Evolutionary conservation across 2,797 vertebrate species (phyloP), one percentile per base, ranked within the genome.

Genomic region (Poeciliopsis infans): DNA sequence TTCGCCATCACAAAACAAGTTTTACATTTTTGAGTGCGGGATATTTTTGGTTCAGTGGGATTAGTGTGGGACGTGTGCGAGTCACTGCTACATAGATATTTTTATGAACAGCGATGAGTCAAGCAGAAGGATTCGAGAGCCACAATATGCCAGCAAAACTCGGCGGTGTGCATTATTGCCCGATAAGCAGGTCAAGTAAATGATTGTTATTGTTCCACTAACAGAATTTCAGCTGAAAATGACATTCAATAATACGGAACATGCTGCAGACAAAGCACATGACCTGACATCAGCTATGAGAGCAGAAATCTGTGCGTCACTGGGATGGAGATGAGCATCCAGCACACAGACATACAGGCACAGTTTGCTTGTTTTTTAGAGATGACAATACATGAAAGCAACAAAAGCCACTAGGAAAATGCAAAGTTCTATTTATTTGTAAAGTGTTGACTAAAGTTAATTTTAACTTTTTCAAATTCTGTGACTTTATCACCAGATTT

Each of bases 21-120:
- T 68, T 68, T 39, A 51, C 25, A 28, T 69, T 47, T 51, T 47
- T 25, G 59, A 15, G 7, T 2, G 33, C 15, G 23, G 15, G 46
- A 68, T 33, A 51, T 51, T 68, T 68, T 68, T 23, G 31, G 18
- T 51, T 73, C 47, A 53, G 46, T 53, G 20, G 45, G 68, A 45
- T 70, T 70, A 28, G 41, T 72, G 53, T 72, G 51, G 23, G 53
- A 45, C 5, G 51, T 45, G 39, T 64, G 2, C 18, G 13, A 16
- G 41, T 28, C 41, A 25, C 43, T 10, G 68, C 41, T 28, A 28
- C 68, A 43, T n/a, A 69, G 66, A 69, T 43, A 43, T 43, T 69
- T 69, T 43, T 69, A 13, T 13, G 4, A 70, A 70, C 68, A 70
- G 45, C 7, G 68, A 70, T 70, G 68, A 70, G 41, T 70, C 41